Evolutionary conservation across 2,888 invertebrate genomes (phyloP).

Genomic region (Hipparchia semele): DNA sequence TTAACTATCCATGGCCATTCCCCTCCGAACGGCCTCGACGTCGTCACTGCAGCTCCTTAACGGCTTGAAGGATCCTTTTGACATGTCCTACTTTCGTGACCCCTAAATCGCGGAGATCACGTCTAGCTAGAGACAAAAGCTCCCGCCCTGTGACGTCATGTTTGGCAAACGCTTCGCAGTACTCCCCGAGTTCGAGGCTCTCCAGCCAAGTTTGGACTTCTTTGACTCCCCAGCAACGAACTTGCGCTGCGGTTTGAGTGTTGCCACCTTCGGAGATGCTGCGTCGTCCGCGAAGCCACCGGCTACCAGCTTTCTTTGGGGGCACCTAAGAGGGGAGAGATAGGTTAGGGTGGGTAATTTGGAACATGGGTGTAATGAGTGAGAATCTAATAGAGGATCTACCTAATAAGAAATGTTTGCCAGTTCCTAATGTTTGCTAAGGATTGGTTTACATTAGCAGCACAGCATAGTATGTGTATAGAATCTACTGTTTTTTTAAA

Average conservation of each 20-base stretch:
- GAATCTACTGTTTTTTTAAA: not conserved
- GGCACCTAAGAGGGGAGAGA: slow-evolving; percentile 55
- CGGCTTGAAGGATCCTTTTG: slow-evolving; percentile 96
- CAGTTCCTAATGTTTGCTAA: not conserved
- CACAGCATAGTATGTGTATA: too few relatives aligned
- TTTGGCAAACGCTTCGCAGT: slow-evolving; percentile 93
- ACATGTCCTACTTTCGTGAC: slow-evolving; percentile 98
- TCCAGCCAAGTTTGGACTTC: slow-evolving; percentile 97
- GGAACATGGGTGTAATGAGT: slow-evolving; percentile 9
- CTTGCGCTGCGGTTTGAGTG: slow-evolving; percentile 58
- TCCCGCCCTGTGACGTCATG: slow-evolving; percentile 97
- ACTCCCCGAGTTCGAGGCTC: slow-evolving; percentile 93
- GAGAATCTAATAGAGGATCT: not conserved
- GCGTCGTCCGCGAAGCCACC: slow-evolving; percentile 71
- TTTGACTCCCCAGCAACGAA: slow-evolving; percentile 89
- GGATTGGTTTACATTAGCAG: too few relatives aligned
- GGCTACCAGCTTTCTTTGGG: slow-evolving; percentile 64
- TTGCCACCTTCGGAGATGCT: slow-evolving; percentile 65
- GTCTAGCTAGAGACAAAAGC: slow-evolving; percentile 91
- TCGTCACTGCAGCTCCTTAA: slow-evolving; percentile 88
- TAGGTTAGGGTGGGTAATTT: slow-evolving; percentile 43
- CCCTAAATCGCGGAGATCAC: slow-evolving; percentile 95
- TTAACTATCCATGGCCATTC: slow-evolving; percentile 63
- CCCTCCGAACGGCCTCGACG: slow-evolving; percentile 77
- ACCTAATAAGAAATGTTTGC: not conserved